Conservation (phyloP, 2,113 vertebrate species). For the Tetrao urogallus region DNA sequence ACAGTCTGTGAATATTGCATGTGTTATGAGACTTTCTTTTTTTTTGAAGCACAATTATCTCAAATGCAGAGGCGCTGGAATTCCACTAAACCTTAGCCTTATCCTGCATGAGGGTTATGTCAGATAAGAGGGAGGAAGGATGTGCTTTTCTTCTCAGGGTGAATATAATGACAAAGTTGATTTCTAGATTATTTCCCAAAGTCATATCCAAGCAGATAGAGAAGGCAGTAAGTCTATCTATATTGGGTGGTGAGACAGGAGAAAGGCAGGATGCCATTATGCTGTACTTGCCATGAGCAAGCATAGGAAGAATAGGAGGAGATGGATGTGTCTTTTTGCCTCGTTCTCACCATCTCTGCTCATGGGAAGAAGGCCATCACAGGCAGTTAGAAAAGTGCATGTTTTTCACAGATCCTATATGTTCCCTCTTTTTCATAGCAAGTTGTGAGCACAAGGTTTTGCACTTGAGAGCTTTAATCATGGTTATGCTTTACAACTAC, state of each 20-base stretch:
- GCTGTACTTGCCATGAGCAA: neutral
- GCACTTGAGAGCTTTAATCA: neutral
- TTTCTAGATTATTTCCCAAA: neutral
- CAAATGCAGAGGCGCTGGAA: neutral
- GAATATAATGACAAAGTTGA: neutral
- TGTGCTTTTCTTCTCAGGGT: neutral
- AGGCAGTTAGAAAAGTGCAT: neutral
- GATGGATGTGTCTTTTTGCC: neutral
- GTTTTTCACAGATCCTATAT: rapidly evolving
- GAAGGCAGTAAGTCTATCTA: neutral
- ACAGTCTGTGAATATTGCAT: neutral
- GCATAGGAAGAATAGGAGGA: neutral
- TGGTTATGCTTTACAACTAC: neutral
- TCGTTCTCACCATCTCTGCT: neutral
- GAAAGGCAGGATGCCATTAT: neutral
- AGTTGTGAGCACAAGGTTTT: neutral
- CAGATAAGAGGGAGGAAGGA: neutral
- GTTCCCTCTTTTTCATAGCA: neutral
- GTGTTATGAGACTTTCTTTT: neutral
- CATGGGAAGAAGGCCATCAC: neutral
- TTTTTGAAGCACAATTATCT: neutral
- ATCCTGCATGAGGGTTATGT: neutral
- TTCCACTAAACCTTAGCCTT: neutral
- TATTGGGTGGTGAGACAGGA: neutral
- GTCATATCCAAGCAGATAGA: neutral